Conservation (phyloP, 1,140 invertebrate genomes). For the Drosophila triauraria region DNA sequence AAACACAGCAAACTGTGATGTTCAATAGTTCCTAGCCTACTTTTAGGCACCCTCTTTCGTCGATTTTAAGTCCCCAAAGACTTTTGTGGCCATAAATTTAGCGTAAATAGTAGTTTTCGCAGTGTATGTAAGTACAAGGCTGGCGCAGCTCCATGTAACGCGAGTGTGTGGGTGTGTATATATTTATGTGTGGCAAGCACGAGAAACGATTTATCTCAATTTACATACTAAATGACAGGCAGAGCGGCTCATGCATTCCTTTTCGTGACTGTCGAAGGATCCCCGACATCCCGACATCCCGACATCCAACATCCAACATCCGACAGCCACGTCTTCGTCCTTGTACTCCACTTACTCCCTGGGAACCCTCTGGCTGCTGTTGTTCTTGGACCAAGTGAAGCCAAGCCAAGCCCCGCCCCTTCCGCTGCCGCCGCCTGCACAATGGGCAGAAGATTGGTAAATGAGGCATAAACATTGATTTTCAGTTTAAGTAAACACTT, state of each 20-base stretch:
- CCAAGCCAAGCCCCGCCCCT: neutral
- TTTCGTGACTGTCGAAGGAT: conserved; percentile 52
- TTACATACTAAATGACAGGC: conserved; percentile 83
- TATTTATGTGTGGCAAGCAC: conserved; percentile 70
- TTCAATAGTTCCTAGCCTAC: neutral
- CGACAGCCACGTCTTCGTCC: conserved; percentile 36
- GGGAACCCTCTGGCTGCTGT: conserved; percentile 1
- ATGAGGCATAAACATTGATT: conserved; percentile 75
- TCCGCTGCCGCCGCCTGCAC: conserved; percentile 19
- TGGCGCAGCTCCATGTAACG: conserved; percentile 20
- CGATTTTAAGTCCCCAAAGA: neutral
- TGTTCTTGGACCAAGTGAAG: conserved; percentile 28
- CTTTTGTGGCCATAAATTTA: neutral
- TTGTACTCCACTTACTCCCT: conserved; percentile 28
- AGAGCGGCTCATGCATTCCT: conserved; percentile 73
- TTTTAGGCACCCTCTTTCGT: neutral
- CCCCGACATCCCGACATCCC: conserved; percentile 27
- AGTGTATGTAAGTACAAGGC: conserved; percentile 48
- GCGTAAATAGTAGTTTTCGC: conserved; percentile 6
- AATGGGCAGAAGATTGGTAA: conserved; percentile 66
- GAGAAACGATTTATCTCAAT: conserved; percentile 83
- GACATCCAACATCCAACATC: conserved; percentile 28
- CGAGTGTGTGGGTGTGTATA: conserved; percentile 24
- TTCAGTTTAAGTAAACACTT: conserved; percentile 76
- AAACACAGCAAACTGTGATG: neutral